Evolutionary conservation across 2,888 invertebrate genomes (phyloP).

Genomic region (Ennomos quercinarius): DNA sequence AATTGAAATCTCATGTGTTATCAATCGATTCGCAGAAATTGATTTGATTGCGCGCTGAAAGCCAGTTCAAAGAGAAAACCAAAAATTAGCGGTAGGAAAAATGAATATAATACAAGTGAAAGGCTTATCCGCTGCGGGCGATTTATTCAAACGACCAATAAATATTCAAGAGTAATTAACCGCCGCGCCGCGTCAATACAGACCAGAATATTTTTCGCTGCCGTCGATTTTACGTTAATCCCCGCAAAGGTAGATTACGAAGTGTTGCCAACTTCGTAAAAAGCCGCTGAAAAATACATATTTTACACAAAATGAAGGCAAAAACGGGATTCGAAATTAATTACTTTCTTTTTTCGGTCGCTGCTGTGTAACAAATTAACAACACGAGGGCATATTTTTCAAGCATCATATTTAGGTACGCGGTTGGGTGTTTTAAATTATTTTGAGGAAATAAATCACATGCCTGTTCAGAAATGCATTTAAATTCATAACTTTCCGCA

Average conservation of each 20-base stretch:
- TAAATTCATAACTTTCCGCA: constrained; percentile 1
- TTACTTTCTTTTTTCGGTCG: constrained; percentile 44
- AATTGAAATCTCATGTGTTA: constrained; percentile 10
- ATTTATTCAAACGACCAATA: constrained; percentile 84
- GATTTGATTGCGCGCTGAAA: constrained; percentile 33
- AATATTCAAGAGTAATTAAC: constrained; percentile 84
- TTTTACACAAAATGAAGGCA: constrained; percentile 54
- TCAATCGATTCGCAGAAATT: constrained; percentile 22
- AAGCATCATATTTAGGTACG: constrained; percentile 26
- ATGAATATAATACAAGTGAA: constrained; percentile 75
- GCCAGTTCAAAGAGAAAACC: constrained; percentile 47
- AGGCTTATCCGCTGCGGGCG: constrained; percentile 74
- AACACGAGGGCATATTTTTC: constrained; percentile 37
- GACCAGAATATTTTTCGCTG: constrained; percentile 71
- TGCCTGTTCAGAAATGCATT: constrained; percentile 1
- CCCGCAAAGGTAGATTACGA: constrained; percentile 74
- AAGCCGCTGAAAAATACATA: constrained; percentile 58
- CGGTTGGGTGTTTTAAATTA: not conserved
- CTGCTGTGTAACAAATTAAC: constrained; percentile 42
- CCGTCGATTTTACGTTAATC: constrained; percentile 75
- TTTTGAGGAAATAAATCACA: constrained; percentile 16
- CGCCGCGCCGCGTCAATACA: constrained; percentile 67
- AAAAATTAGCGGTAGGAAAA: constrained; percentile 64
- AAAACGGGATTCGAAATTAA: constrained; percentile 50
- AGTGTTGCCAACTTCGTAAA: constrained; percentile 68